Conservation (phyloP, 2,888 invertebrate species). For the Busseola fusca region DNA sequence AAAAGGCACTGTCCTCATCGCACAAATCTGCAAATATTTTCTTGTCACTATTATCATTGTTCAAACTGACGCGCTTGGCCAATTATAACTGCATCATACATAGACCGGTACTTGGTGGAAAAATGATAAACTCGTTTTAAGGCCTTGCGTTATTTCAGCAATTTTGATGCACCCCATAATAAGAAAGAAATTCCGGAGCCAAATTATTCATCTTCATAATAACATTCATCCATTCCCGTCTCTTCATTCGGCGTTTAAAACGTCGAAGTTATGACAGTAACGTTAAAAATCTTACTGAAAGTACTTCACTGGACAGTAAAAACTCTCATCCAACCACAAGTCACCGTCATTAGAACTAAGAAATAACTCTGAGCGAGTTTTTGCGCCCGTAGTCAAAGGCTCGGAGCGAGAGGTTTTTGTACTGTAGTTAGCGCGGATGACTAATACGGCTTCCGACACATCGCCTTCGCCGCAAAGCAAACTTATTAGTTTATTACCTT, state of each 20-base stretch:
- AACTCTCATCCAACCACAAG: slow-evolving; percentile 27
- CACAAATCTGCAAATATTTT: slow-evolving; percentile 7
- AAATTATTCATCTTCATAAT: background rate
- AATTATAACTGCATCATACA: slow-evolving; percentile 28
- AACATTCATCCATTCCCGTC: background rate
- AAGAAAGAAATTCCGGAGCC: background rate
- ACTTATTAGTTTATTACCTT: slow-evolving; percentile 52
- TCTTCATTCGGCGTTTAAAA: background rate
- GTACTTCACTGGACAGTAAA: slow-evolving; percentile 24
- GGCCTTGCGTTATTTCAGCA: background rate
- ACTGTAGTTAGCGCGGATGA: slow-evolving; percentile 20
- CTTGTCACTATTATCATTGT: slow-evolving; percentile 47
- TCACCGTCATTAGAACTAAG: slow-evolving; percentile 27
- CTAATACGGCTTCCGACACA: slow-evolving; percentile 52
- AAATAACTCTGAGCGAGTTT: slow-evolving; percentile 37
- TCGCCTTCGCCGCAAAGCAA: slow-evolving; percentile 48
- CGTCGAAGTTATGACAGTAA: slow-evolving; percentile 1
- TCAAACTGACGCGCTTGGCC: slow-evolving; percentile 43
- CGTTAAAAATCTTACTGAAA: slow-evolving; percentile 2
- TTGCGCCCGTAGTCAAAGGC: slow-evolving; percentile 38
- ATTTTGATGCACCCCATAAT: background rate
- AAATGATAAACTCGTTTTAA: background rate
- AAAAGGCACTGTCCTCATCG: slow-evolving; percentile 19
- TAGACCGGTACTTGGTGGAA: background rate
- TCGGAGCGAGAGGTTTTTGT: slow-evolving; percentile 38